These are phyloP conservation scores for Sinopyrophorus schimmeli DNA, from an alignment of 2,888 invertebrate genomes.

Conservation along the genomic window DNA sequence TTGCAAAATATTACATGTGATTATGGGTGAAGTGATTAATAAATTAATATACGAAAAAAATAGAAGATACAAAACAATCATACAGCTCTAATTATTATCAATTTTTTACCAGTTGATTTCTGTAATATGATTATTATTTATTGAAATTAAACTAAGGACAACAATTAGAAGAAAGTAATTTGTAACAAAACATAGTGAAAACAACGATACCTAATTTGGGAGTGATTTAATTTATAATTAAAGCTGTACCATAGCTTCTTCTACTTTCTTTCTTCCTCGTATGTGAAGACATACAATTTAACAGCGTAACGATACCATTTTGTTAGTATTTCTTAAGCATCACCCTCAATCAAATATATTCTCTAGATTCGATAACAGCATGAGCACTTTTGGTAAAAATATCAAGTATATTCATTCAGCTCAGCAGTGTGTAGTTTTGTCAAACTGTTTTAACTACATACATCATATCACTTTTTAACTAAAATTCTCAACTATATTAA, in stretches of 20 bases:
- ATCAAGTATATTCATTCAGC: slow-evolving; percentile 49
- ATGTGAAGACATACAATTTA: no score
- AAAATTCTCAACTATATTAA: slow-evolving; percentile 29
- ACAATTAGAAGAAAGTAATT: no score
- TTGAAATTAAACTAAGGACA: no score
- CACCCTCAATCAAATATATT: slow-evolving; percentile 25
- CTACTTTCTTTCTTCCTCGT: no score
- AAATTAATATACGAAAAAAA: slow-evolving; percentile 10
- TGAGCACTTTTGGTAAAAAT: slow-evolving; percentile 73
- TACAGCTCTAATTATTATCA: no score
- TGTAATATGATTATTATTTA: no score
- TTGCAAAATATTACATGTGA: slow-evolving; percentile 18
- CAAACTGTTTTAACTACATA: slow-evolving; percentile 37
- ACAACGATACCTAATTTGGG: no score
- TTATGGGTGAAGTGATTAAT: slow-evolving; percentile 22
- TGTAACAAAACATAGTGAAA: no score
- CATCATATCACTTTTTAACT: slow-evolving; percentile 30
- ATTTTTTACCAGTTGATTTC: no score
- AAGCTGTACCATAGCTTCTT: no score
- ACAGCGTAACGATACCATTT: slow-evolving; percentile 1
- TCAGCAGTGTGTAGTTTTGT: slow-evolving; percentile 39
- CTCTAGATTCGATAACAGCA: slow-evolving; percentile 59
- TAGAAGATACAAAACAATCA: no score
- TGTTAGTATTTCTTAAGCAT: slow-evolving; percentile 14
- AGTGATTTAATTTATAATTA: no score